Evolutionary conservation across 2,113 vertebrate genomes (phyloP).

Genomic region (Passer domesticus): DNA sequence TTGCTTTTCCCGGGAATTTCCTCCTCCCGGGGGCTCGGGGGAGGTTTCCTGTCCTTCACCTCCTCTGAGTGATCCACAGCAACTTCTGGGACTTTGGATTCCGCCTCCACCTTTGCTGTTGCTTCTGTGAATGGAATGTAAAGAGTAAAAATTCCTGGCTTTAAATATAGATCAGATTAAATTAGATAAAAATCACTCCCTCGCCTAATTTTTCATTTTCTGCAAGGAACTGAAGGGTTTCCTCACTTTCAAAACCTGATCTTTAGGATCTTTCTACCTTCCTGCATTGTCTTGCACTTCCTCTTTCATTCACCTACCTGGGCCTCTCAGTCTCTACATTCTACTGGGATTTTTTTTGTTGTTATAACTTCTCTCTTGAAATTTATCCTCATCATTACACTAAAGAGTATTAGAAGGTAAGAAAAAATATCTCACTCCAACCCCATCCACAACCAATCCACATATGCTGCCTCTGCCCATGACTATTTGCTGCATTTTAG

Average conservation of each 20-base stretch:
- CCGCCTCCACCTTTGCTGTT: background rate
- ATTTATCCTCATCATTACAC: background rate
- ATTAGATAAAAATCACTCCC: background rate
- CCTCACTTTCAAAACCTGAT: background rate
- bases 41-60: background rate
- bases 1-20: accelerated
- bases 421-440: background rate
- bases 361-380: background rate
- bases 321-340: background rate
- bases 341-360: background rate
- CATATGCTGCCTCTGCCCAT: background rate
- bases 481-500: background rate
- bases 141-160: background rate
- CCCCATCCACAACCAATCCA: background rate
- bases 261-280: background rate
- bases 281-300: no score
- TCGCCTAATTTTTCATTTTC: background rate
- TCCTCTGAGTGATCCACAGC: background rate
- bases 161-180: background rate
- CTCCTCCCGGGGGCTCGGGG: background rate
- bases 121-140: background rate
- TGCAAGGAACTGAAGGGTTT: background rate
- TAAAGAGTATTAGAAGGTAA: background rate
- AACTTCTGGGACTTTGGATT: background rate
- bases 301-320: background rate